Conservation (phyloP, 2,888 invertebrate species). For the Coronaproctus castanopsis region DNA sequence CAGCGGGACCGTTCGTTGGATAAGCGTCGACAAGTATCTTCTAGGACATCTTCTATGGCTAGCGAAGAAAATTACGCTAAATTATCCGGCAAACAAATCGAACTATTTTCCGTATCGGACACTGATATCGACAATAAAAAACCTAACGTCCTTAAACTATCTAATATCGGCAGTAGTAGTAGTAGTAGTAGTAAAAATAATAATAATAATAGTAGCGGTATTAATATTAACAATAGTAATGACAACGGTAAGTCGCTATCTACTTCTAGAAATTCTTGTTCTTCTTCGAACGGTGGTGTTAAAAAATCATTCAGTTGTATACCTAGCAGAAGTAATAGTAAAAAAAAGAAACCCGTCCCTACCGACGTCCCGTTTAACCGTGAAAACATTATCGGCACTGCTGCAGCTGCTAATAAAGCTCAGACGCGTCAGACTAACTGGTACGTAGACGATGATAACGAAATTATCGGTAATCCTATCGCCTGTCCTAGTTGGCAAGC, state of each 20-base stretch:
- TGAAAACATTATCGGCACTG: neutral
- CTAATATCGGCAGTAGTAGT: neutral
- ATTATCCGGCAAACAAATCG: too few relatives aligned
- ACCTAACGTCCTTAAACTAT: too few relatives aligned
- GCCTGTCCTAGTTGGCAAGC: neutral
- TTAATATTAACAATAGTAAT: constrained; percentile 1
- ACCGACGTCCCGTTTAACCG: neutral
- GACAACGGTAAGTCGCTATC: neutral
- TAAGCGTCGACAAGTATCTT: neutral
- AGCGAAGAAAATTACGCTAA: too few relatives aligned
- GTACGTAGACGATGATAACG: constrained; percentile 9
- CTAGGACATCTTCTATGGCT: too few relatives aligned
- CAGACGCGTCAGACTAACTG: constrained; percentile 11
- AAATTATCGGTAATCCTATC: neutral
- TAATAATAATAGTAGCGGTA: constrained; percentile 1
- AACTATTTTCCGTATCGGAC: neutral
- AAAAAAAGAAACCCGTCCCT: constrained; percentile 4
- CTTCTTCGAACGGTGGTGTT: neutral
- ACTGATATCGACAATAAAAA: neutral
- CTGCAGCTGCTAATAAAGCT: neutral
- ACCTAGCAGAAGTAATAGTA: constrained; percentile 10
- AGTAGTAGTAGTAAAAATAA: neutral
- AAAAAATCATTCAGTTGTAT: constrained; percentile 10
- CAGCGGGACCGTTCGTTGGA: neutral
- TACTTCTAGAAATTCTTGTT: neutral